These are phyloP conservation scores for Galagoides demidoff DNA, from an alignment of 2,797 vertebrate genomes.

Conservation along the genomic window DNA sequence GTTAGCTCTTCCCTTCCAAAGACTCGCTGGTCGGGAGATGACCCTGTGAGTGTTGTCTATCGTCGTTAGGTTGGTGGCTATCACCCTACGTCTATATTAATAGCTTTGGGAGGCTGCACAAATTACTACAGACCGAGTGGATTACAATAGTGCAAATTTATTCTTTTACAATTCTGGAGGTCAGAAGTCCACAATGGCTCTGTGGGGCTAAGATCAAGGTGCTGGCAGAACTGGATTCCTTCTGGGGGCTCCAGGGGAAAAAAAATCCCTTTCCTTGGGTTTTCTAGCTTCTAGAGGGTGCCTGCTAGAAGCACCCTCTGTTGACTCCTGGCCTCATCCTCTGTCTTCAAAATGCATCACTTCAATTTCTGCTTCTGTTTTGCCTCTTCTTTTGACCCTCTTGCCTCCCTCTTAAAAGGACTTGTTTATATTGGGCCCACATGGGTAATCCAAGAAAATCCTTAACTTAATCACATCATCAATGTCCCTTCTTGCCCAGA, in stretches of 20 bases:
- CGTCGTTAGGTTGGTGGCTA: background rate
- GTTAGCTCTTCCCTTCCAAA: background rate
- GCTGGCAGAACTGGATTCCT: background rate
- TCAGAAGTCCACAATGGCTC: background rate
- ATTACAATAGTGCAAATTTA: background rate
- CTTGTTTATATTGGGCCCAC: background rate
- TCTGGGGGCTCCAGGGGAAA: background rate
- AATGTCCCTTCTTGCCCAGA: background rate
- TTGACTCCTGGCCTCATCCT: background rate
- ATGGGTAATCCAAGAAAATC: background rate
- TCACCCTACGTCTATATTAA: background rate
- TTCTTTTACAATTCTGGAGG: background rate
- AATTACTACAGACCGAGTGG: background rate
- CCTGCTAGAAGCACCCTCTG: background rate
- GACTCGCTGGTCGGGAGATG: too few relatives aligned
- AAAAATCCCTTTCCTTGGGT: background rate
- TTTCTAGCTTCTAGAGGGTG: background rate
- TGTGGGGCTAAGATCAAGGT: background rate
- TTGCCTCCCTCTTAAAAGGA: background rate
- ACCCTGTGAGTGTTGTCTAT: too few relatives aligned
- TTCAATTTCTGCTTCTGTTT: background rate
- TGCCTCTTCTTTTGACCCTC: background rate
- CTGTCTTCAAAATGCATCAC: background rate
- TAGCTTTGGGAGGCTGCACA: background rate
- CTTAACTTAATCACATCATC: background rate